Conservation (phyloP, 1,140 invertebrate species). For the Lepidurus couesii region DNA sequence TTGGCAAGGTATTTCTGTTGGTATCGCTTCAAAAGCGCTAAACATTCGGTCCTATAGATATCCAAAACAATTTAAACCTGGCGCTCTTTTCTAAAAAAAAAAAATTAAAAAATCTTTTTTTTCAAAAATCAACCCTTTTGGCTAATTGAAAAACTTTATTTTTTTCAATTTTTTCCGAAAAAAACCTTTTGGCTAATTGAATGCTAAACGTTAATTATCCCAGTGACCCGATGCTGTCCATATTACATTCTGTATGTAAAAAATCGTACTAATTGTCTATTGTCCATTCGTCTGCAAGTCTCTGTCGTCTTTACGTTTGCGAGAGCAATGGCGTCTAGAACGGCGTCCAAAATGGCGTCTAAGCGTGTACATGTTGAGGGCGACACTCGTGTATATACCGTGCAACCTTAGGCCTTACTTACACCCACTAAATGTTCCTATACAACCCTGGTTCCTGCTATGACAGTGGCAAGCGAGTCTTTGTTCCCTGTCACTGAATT, state of each 20-base stretch:
- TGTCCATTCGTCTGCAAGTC: neutral
- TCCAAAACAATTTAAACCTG: neutral
- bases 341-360: neutral
- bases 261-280: neutral
- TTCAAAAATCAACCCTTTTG: too few relatives aligned
- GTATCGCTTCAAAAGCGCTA: conserved; percentile 4
- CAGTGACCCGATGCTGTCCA: conserved; percentile 14
- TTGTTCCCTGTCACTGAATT: neutral
- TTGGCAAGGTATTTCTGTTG: neutral
- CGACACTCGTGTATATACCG: conserved; percentile 13
- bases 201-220: neutral
- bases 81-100: neutral
- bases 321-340: neutral
- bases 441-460: neutral
- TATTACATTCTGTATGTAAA: neutral
- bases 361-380: neutral
- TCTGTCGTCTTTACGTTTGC: neutral
- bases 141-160: too few relatives aligned
- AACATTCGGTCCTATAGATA: neutral
- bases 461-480: neutral
- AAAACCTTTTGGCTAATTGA: too few relatives aligned
- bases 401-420: conserved; percentile 17
- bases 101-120: too few relatives aligned
- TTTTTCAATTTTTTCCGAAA: too few relatives aligned
- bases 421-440: conserved; percentile 22